Evolutionary conservation across 92 coral and sea anemone species (phyloP).

Genomic region (Zoanthus solanderi): DNA sequence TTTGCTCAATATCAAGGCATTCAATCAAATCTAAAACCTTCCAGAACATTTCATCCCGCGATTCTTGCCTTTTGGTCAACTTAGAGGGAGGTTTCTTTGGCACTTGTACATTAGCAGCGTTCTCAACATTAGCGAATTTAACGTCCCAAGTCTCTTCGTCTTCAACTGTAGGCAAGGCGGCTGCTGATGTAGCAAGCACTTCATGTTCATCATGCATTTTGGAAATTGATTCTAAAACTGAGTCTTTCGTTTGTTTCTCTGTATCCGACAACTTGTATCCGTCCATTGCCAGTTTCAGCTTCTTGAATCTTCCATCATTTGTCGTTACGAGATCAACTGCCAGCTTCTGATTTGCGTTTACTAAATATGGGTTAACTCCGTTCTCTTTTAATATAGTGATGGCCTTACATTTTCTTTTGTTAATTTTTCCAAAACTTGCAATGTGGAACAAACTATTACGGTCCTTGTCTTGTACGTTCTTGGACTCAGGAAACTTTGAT

Average conservation of each 20-base stretch:
- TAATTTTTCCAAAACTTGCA: slow-evolving; percentile 56
- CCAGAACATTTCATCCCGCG: slow-evolving; percentile 3
- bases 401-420: slow-evolving; percentile 52
- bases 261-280: slow-evolving; percentile 37
- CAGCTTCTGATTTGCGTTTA: slow-evolving; percentile 43
- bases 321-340: slow-evolving; percentile 41
- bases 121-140: neutral
- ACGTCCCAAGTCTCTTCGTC: slow-evolving; percentile 12
- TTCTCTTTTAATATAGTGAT: slow-evolving; percentile 62
- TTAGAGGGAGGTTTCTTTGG: slow-evolving; percentile 5
- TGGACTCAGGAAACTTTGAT: slow-evolving; percentile 47
- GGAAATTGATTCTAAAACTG: slow-evolving; percentile 14
- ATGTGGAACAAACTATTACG: slow-evolving; percentile 70
- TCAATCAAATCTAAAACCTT: slow-evolving; percentile 32
- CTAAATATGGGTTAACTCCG: slow-evolving; percentile 66
- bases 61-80: slow-evolving; percentile 23
- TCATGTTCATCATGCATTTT: neutral
- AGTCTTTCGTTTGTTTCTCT: neutral
- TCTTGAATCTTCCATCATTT: slow-evolving; percentile 68
- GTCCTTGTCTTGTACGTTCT: slow-evolving; percentile 52
- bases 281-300: slow-evolving; percentile 54
- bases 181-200: slow-evolving; percentile 14
- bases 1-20: slow-evolving; percentile 25
- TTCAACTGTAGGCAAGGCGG: slow-evolving; percentile 3
- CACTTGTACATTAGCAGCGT: neutral